Evolutionary conservation across 30 jellyfish, hydroid and myxozoan species (phyloP).

Genomic region (Aurelia aurita): DNA sequence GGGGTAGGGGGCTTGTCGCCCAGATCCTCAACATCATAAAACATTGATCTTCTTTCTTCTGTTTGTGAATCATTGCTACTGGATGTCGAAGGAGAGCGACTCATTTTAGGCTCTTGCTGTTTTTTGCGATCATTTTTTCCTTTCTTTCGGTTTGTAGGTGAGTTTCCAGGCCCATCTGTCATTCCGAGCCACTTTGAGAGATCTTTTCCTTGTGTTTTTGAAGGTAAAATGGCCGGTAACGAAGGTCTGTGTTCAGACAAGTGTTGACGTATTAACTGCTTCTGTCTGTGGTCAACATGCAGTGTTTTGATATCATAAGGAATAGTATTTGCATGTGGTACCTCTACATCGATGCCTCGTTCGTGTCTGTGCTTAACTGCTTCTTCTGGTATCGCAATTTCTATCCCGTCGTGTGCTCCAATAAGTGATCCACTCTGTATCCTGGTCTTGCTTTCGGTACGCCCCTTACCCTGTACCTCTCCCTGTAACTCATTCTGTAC

Average conservation of each 20-base stretch:
- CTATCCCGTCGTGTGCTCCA: neutral
- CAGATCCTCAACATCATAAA: slow-evolving; percentile 42
- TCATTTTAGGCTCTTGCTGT: slow-evolving; percentile 37
- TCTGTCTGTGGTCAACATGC: slow-evolving; percentile 56
- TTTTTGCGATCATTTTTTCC: slow-evolving; percentile 40
- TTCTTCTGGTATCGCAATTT: slow-evolving; percentile 1
- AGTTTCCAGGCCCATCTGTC: slow-evolving; percentile 15
- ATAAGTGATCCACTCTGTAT: too few relatives aligned
- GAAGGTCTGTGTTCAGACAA: slow-evolving; percentile 62
- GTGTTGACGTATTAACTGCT: slow-evolving; percentile 38
- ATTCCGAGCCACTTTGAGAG: slow-evolving; percentile 54
- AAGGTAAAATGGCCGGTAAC: slow-evolving; percentile 53
- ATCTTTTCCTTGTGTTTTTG: slow-evolving; percentile 38
- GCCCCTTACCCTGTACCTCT: neutral
- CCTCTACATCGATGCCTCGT: slow-evolving; percentile 66
- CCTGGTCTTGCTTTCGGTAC: too few relatives aligned
- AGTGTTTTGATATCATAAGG: slow-evolving; percentile 8
- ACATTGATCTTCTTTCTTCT: slow-evolving; percentile 50
- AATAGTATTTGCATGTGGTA: neutral
- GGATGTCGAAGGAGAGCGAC: slow-evolving; percentile 75
- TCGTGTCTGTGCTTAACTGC: slow-evolving; percentile 11
- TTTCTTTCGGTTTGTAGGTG: neutral
- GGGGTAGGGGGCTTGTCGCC: slow-evolving; percentile 56
- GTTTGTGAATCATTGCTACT: slow-evolving; percentile 66
- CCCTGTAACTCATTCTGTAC: neutral